phyloP scores from a whole-genome alignment of 2,888 invertebrate species.

The Synergus japonicus region DNA sequence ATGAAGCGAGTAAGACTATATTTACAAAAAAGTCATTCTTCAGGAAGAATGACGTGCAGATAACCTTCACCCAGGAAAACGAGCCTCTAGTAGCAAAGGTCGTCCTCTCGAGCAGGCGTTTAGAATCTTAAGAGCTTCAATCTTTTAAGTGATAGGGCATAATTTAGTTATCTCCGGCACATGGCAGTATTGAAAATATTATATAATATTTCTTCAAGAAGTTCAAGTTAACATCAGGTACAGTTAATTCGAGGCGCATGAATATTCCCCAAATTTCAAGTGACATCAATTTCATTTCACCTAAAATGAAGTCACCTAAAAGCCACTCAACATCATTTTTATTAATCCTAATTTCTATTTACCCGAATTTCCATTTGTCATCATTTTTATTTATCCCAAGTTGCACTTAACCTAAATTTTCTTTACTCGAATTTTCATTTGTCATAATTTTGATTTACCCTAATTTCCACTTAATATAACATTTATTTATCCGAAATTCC shows the following conservation, averaged over 20 bases:
- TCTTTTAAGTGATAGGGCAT: conserved; percentile 16
- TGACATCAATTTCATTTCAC: too few relatives aligned
- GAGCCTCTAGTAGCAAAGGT: conserved; percentile 20
- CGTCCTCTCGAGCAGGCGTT: not conserved
- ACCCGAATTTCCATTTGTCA: too few relatives aligned
- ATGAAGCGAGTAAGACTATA: not conserved
- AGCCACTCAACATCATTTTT: too few relatives aligned
- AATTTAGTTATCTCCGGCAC: conserved; percentile 19
- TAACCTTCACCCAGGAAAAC: conserved; percentile 35
- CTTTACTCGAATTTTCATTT: too few relatives aligned
- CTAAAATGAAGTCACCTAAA: too few relatives aligned
- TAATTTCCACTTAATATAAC: too few relatives aligned
- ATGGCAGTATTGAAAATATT: conserved; percentile 4
- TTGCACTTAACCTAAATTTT: too few relatives aligned
- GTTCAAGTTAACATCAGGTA: not conserved
- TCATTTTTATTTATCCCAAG: too few relatives aligned
- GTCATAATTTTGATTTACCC: too few relatives aligned
- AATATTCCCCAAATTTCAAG: too few relatives aligned
- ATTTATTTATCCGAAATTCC: too few relatives aligned
- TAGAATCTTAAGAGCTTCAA: conserved; percentile 21
- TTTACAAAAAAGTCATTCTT: conserved; percentile 11
- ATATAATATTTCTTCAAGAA: not conserved
- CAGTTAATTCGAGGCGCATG: not conserved
- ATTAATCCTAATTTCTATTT: too few relatives aligned
- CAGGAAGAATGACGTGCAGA: conserved; percentile 25